Conservation (phyloP, 1,140 invertebrate genomes). For the Aricia agestis region DNA sequence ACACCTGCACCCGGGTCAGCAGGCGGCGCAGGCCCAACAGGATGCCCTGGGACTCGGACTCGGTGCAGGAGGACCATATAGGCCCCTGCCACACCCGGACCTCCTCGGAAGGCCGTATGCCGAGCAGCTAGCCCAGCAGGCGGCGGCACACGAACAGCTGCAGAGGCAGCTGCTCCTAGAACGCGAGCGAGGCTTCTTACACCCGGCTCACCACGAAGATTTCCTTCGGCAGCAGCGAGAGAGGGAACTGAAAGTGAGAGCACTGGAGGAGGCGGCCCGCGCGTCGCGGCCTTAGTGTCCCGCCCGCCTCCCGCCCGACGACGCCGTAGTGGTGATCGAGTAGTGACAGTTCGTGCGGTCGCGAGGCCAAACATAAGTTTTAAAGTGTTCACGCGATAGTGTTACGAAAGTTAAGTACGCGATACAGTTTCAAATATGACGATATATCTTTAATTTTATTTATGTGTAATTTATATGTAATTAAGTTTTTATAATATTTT, state of each 20-base stretch:
- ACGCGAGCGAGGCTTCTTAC: slow-evolving; percentile 79
- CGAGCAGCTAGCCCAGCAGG: slow-evolving; percentile 89
- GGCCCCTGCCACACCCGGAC: slow-evolving; percentile 82
- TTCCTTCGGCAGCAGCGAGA: slow-evolving; percentile 88
- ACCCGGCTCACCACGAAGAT: slow-evolving; percentile 88
- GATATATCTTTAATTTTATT: slow-evolving; percentile 66
- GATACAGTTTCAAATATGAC: slow-evolving; percentile 51
- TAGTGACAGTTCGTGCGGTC: slow-evolving; percentile 35
- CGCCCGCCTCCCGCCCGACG: slow-evolving; percentile 40
- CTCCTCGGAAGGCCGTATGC: slow-evolving; percentile 87
- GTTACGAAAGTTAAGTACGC: slow-evolving; percentile 36
- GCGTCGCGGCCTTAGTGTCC: slow-evolving; percentile 80
- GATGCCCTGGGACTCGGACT: slow-evolving; percentile 72
- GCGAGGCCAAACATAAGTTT: slow-evolving; percentile 35
- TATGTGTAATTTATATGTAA: slow-evolving; percentile 60
- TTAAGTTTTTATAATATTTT: slow-evolving; percentile 72
- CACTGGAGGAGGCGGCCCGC: slow-evolving; percentile 89
- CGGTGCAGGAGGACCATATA: slow-evolving; percentile 66
- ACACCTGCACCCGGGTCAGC: slow-evolving; percentile 90
- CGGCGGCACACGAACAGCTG: slow-evolving; percentile 88
- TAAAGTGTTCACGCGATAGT: slow-evolving; percentile 47
- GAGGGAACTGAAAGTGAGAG: slow-evolving; percentile 88
- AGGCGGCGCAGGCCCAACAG: slow-evolving; percentile 84
- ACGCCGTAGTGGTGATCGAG: slow-evolving; percentile 48
- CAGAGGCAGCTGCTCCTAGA: slow-evolving; percentile 91